Conservation (phyloP, 2,797 vertebrate genomes). For the Apogon talboti region DNA sequence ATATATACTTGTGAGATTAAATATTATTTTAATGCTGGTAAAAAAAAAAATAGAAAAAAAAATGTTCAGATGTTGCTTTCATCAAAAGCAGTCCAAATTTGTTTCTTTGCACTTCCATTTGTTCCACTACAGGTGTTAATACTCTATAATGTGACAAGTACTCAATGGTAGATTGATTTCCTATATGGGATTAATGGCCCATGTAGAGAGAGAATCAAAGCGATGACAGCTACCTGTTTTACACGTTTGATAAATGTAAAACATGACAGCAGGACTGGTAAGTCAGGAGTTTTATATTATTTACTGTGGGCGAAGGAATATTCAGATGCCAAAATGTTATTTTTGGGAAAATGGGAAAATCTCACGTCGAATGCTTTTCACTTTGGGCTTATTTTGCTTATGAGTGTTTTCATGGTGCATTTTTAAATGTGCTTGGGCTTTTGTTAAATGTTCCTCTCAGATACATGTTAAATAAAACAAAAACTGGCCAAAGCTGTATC, state of each 20-base stretch:
- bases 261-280: conserved; percentile 5
- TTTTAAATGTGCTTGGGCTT: conserved; percentile 1
- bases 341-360: too few species aligned
- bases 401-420: conserved; percentile 10
- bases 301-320: neutral
- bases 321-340: too few species aligned
- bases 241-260: neutral
- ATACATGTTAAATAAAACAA: conserved; percentile 32
- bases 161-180: conserved; percentile 33
- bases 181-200: conserved; percentile 25
- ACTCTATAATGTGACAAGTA: conserved; percentile 44
- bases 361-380: too few species aligned
- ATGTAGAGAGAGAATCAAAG: conserved; percentile 39
- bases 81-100: conserved; percentile 25
- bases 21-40: conserved; percentile 44
- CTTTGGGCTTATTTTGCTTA: too few species aligned
- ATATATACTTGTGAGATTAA: conserved; percentile 41
- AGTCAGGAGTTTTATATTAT: neutral
- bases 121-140: conserved; percentile 46
- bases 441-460: conserved; percentile 10
- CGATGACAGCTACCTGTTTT: conserved; percentile 22
- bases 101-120: conserved; percentile 38
- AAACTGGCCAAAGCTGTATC: conserved; percentile 7
- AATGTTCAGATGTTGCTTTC: conserved; percentile 32
- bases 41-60: neutral